Percentiles rank a stretch among this genome's conserved stretches.
Conservation (phyloP, 2,113 vertebrate genomes). For the Sisor rabdophorus region DNA sequence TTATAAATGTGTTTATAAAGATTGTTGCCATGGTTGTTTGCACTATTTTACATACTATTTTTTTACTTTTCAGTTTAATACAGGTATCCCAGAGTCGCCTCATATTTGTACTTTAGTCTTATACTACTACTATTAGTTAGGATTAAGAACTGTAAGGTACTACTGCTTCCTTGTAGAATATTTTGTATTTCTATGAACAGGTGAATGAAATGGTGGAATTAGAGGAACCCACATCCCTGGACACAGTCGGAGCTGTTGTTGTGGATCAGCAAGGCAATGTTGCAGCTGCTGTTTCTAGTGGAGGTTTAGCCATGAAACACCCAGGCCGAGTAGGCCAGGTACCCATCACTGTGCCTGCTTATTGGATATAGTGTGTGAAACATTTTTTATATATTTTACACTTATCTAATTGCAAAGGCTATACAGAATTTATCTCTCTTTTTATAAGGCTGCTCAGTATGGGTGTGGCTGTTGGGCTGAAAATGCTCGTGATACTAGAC, state of each 20-base stretch:
- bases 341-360: slow-evolving; percentile 11
- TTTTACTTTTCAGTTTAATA: too few relatives aligned
- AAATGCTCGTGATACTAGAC: slow-evolving; percentile 84
- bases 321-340: slow-evolving; percentile 97
- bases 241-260: slow-evolving; percentile 94
- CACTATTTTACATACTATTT: too few relatives aligned
- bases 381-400: too few relatives aligned
- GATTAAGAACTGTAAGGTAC: too few relatives aligned
- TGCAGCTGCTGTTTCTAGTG: slow-evolving; percentile 96
- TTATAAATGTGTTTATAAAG: too few relatives aligned
- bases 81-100: too few relatives aligned
- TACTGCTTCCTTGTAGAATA: too few relatives aligned
- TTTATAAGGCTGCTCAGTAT: slow-evolving; percentile 91
- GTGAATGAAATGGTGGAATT: slow-evolving; percentile 39
- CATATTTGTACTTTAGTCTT: too few relatives aligned
- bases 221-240: slow-evolving; percentile 86
- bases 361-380: too few relatives aligned
- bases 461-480: slow-evolving; percentile 99
- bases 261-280: slow-evolving; percentile 96
- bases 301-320: slow-evolving; percentile 96
- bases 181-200: slow-evolving; percentile 23
- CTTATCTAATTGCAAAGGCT: background rate
- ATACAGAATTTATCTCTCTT: background rate
- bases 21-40: too few relatives aligned
- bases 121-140: too few relatives aligned